Evolutionary conservation across 2,113 vertebrate species (phyloP).

Genomic region (Ptilonorhynchus violaceus): DNA sequence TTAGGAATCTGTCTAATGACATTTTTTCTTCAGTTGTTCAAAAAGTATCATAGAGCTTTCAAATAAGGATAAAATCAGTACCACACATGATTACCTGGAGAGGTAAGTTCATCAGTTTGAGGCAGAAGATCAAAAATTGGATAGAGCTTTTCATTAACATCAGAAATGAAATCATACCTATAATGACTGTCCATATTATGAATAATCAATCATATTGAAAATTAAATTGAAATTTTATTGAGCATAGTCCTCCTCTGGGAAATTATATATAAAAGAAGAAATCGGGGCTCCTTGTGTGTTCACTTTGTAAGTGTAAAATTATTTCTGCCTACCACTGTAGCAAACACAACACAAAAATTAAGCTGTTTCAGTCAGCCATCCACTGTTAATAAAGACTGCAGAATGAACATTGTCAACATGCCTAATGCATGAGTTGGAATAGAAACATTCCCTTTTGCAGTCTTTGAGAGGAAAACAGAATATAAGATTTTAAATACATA

Average conservation of each 20-base stretch:
- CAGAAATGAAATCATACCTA: neutral
- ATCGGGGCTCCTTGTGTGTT: fast-evolving
- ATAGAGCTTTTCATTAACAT: neutral
- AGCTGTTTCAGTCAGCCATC: neutral
- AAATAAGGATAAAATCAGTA: neutral
- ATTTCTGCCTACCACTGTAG: neutral
- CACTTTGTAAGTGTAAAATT: neutral
- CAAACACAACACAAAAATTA: neutral
- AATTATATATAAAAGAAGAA: neutral
- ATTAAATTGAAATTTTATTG: neutral
- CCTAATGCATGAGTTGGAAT: neutral
- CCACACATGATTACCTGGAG: neutral
- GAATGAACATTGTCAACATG: neutral
- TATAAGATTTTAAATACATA: neutral
- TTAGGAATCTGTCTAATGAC: neutral
- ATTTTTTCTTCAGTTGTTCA: neutral
- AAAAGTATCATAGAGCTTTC: neutral
- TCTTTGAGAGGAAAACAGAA: neutral
- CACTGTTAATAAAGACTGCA: neutral
- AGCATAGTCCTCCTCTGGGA: neutral
- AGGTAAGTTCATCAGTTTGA: neutral
- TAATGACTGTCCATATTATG: neutral
- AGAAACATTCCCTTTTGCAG: neutral
- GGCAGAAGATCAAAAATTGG: neutral
- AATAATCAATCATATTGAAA: neutral